A percentile compares a stretch with the other conserved stretches of the same genome.
Evolutionary conservation across 2,113 vertebrate genomes (phyloP).

Genomic region (Ovibos moschatus): DNA sequence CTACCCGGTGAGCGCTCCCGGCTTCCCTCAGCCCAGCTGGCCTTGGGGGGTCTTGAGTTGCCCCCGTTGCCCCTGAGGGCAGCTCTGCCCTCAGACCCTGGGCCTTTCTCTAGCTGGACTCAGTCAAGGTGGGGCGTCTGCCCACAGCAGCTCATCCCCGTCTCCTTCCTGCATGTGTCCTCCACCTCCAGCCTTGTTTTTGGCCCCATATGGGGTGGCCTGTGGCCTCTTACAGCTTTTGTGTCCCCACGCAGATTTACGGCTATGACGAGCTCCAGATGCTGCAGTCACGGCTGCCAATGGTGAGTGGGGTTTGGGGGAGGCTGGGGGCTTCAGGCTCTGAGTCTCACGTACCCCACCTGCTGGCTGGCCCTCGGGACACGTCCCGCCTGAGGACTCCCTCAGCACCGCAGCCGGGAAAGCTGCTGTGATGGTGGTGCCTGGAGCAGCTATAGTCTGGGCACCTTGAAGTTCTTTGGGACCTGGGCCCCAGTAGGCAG

Average conservation of each 20-base stretch:
- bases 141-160: background rate
- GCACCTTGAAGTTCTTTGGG: background rate
- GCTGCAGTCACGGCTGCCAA: slow-evolving; percentile 95
- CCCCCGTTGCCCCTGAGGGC: background rate
- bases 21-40: background rate
- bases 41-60: background rate
- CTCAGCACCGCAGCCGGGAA: background rate
- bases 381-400: background rate
- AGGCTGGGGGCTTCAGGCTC: background rate
- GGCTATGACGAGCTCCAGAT: slow-evolving; percentile 98
- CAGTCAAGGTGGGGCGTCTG: background rate
- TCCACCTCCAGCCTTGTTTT: background rate
- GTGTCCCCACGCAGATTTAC: slow-evolving; percentile 90
- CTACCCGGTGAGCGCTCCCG: slow-evolving; percentile 90
- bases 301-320: slow-evolving; percentile 85
- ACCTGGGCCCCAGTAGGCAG: background rate
- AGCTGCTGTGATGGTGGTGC: background rate
- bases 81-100: background rate
- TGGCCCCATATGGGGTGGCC: background rate
- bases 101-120: background rate
- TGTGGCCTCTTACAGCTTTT: slow-evolving; percentile 27
- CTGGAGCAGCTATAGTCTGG: background rate
- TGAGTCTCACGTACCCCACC: background rate
- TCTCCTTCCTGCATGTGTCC: background rate
- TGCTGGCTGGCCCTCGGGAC: background rate